Evolutionary conservation across 1,140 invertebrate species (phyloP).

Genomic region (Belonocnema kinseyi): DNA sequence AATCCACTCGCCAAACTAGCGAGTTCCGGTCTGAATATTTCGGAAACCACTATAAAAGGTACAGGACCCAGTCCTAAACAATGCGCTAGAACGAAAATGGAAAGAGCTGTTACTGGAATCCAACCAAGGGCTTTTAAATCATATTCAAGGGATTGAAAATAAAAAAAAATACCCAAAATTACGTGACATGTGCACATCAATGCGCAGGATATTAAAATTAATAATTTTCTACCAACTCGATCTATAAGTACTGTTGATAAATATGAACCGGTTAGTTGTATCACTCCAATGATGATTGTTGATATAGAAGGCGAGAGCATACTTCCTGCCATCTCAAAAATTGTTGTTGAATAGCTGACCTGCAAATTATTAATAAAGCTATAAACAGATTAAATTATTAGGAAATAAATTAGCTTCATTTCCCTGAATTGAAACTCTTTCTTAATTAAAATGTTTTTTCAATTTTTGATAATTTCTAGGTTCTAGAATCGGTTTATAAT

Average conservation of each 20-base stretch:
- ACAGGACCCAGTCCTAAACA: slow-evolving; percentile 74
- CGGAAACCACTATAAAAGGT: slow-evolving; percentile 80
- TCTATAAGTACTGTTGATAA: slow-evolving; percentile 78
- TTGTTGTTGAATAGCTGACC: slow-evolving; percentile 76
- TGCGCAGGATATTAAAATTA: slow-evolving; percentile 76
- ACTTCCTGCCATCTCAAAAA: slow-evolving; percentile 76
- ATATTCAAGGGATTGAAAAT: slow-evolving; percentile 58
- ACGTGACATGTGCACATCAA: slow-evolving; percentile 72
- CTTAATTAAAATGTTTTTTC: no score
- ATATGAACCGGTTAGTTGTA: slow-evolving; percentile 73
- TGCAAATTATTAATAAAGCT: slow-evolving; percentile 46
- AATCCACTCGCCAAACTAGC: slow-evolving; percentile 74
- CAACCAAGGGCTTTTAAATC: slow-evolving; percentile 67
- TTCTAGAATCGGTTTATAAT: no score
- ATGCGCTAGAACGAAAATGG: slow-evolving; percentile 77
- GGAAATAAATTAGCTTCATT: no score
- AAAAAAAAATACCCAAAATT: slow-evolving; percentile 71
- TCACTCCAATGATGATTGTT: slow-evolving; percentile 76
- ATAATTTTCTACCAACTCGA: slow-evolving; percentile 76
- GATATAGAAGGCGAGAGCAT: slow-evolving; percentile 71
- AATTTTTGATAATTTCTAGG: no score
- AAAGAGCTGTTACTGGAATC: slow-evolving; percentile 76
- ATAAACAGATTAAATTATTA: no score
- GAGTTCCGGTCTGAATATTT: slow-evolving; percentile 78
- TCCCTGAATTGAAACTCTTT: no score